Evolutionary conservation across 2,888 invertebrate species (phyloP).

Genomic region (Colostygia pectinataria): DNA sequence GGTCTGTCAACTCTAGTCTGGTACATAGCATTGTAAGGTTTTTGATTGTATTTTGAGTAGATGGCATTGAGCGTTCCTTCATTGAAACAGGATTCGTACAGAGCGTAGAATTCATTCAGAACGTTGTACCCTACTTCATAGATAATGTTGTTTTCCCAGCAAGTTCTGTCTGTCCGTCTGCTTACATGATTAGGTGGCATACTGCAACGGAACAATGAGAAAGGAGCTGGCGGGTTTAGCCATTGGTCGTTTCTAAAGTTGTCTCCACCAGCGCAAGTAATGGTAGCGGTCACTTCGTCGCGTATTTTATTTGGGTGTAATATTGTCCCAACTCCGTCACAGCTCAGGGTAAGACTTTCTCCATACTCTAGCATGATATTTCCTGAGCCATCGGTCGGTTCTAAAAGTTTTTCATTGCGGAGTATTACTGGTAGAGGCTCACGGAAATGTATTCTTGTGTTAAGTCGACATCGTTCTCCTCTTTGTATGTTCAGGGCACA

Average conservation of each 20-base stretch:
- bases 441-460: constrained; percentile 57
- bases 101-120: constrained; percentile 54
- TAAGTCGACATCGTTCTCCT: constrained; percentile 54
- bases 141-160: constrained; percentile 54
- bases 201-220: constrained; percentile 54
- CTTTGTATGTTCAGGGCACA: constrained; percentile 55
- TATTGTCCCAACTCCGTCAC: constrained; percentile 52
- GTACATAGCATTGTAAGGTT: constrained; percentile 66
- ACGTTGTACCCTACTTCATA: constrained; percentile 69
- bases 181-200: constrained; percentile 55
- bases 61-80: constrained; percentile 49
- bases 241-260: constrained; percentile 62
- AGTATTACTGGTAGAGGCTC: constrained; percentile 66
- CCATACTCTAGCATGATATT: constrained; percentile 58
- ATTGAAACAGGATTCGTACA: constrained; percentile 71
- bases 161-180: constrained; percentile 54
- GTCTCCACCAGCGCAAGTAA: constrained; percentile 58
- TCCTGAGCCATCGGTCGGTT: constrained; percentile 60
- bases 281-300: constrained; percentile 44
- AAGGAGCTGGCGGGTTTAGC: constrained; percentile 53
- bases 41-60: constrained; percentile 70
- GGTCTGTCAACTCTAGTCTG: constrained; percentile 66
- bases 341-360: constrained; percentile 61
- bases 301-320: constrained; percentile 51
- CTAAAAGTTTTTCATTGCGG: constrained; percentile 55